These are phyloP conservation scores for Kryphioiulus occultus DNA, from an alignment of 2,888 invertebrate species.

Conservation along the genomic window DNA sequence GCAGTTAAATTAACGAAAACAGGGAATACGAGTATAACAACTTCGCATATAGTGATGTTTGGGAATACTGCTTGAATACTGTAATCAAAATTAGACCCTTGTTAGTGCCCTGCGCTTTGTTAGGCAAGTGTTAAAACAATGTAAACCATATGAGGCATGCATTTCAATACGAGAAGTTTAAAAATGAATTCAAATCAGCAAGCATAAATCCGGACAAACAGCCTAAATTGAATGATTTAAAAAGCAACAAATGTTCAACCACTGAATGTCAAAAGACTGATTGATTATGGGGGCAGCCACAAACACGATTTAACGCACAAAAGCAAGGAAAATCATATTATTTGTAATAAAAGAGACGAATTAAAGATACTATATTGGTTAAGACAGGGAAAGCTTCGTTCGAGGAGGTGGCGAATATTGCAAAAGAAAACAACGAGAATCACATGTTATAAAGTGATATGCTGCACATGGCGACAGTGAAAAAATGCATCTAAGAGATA, in stretches of 20 bases:
- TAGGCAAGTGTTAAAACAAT: not conserved
- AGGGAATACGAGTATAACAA: too few species aligned
- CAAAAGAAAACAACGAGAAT: slow-evolving; percentile 9
- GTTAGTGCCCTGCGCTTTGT: not conserved
- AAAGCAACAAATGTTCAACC: not conserved
- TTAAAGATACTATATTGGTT: not conserved
- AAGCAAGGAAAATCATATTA: not conserved
- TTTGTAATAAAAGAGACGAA: not conserved
- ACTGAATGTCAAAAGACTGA: not conserved
- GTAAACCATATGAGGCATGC: not conserved
- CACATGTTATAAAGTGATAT: not conserved
- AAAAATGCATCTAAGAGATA: not conserved
- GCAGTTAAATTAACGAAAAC: too few species aligned
- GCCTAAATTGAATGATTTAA: not conserved
- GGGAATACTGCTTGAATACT: not conserved
- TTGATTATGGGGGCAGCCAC: not conserved
- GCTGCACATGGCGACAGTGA: not conserved
- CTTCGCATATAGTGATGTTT: too few species aligned
- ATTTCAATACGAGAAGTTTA: not conserved
- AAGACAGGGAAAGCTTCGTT: not conserved
- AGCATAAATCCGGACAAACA: not conserved
- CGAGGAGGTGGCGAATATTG: not conserved
- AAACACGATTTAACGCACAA: not conserved
- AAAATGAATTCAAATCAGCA: not conserved
- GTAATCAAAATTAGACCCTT: not conserved